A percentile compares a stretch with the other conserved stretches of the same genome.
phyloP scores from a whole-genome alignment of 2,797 vertebrate species.

The Distichodus sexfasciatus region DNA sequence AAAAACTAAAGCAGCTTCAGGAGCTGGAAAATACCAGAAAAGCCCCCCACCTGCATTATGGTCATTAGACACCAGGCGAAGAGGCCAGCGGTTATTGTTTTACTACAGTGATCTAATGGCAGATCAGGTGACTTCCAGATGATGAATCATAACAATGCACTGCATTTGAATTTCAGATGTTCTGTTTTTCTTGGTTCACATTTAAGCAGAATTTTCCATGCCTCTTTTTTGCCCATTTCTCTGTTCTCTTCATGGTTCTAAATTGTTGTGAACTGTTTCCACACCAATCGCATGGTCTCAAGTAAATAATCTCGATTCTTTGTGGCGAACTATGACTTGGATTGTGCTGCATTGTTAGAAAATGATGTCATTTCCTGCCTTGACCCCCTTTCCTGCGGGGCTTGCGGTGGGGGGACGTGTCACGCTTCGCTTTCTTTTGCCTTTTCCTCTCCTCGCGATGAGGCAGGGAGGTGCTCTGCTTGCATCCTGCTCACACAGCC shows the following conservation, averaged over 20 bases:
- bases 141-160: not conserved
- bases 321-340: conserved; percentile 9
- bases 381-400: conserved; percentile 31
- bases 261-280: not conserved
- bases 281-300: not conserved
- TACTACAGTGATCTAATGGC: not conserved
- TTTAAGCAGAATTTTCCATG: no score
- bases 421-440: conserved; percentile 12
- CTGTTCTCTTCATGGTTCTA: not conserved
- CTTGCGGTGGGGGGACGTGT: conserved; percentile 4
- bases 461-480: conserved; percentile 48
- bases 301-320: not conserved
- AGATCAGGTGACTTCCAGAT: conserved; percentile 1
- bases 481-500: conserved; percentile 59
- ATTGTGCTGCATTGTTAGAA: conserved; percentile 52
- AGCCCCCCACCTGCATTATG: not conserved
- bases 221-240: not conserved
- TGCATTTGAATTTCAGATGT: not conserved
- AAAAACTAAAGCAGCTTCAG: not conserved
- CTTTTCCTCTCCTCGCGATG: conserved; percentile 52
- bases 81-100: not conserved
- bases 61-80: not conserved
- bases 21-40: not conserved
- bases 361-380: conserved; percentile 60
- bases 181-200: no score